Conservation (phyloP, 2,113 vertebrate genomes). For the Nipponia nippon region DNA sequence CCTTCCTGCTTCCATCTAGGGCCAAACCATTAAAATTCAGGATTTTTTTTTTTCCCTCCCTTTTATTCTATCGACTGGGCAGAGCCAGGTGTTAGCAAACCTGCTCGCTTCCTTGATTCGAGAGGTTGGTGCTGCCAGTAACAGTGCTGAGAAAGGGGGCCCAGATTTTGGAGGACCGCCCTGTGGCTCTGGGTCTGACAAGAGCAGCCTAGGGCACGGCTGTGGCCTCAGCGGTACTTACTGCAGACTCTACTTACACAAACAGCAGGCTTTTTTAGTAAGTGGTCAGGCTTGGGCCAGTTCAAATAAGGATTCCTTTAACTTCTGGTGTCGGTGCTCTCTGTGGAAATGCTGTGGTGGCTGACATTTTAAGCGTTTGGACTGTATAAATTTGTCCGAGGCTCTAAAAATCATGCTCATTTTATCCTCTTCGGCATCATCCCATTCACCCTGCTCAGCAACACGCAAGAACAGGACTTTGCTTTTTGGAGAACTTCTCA, state of each 20-base stretch:
- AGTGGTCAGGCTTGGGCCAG: neutral
- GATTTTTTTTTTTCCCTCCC: fast-evolving
- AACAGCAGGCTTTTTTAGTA: neutral
- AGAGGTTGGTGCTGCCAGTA: neutral
- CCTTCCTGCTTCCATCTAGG: neutral
- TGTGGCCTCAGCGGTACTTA: neutral
- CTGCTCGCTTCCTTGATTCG: neutral
- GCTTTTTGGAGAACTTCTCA: neutral
- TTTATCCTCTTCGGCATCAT: fast-evolving
- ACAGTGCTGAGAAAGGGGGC: neutral
- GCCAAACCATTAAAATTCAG: neutral
- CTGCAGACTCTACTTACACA: neutral
- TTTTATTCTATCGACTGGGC: neutral
- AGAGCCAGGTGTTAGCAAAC: neutral
- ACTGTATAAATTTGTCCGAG: neutral
- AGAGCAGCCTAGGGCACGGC: neutral
- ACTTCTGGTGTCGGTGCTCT: neutral
- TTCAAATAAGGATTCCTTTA: neutral
- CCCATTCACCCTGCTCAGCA: neutral
- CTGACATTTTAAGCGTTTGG: neutral
- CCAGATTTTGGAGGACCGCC: neutral
- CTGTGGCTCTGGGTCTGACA: fast-evolving
- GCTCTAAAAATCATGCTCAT: neutral
- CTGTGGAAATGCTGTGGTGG: neutral
- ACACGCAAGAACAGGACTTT: neutral